These are phyloP conservation scores for Euclidia mi DNA, from an alignment of 2,888 invertebrate genomes.

Conservation along the genomic window DNA sequence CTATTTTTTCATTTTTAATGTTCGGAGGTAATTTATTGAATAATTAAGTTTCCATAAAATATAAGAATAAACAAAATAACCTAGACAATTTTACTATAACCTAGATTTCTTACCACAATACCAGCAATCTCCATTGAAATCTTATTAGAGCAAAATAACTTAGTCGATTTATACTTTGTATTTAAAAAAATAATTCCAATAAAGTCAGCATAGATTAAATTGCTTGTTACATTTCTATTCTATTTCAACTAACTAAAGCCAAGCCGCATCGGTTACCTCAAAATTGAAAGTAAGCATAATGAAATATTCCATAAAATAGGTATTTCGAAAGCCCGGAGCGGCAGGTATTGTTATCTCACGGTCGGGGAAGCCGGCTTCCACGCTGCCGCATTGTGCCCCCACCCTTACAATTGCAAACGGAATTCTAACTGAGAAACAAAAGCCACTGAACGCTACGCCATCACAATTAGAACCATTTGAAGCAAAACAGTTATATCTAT, in stretches of 20 bases:
- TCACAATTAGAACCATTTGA: conserved; percentile 57
- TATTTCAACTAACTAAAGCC: neutral
- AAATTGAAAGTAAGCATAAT: conserved; percentile 45
- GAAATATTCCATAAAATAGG: conserved; percentile 55
- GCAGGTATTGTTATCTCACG: conserved; percentile 56
- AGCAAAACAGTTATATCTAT: conserved; percentile 42
- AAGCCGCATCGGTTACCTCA: conserved; percentile 9
- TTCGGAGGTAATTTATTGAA: too few relatives aligned
- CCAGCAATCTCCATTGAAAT: too few relatives aligned
- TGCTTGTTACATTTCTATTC: neutral
- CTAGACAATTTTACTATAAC: too few relatives aligned
- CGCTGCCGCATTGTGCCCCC: conserved; percentile 52
- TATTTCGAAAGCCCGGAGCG: conserved; percentile 44
- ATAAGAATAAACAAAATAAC: too few relatives aligned
- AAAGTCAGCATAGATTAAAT: neutral
- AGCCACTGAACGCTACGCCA: conserved; percentile 51
- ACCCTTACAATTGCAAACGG: conserved; percentile 62
- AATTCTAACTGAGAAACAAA: conserved; percentile 63
- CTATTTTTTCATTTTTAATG: too few relatives aligned
- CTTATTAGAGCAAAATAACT: too few relatives aligned
- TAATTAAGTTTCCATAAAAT: too few relatives aligned
- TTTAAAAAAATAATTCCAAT: too few relatives aligned
- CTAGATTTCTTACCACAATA: too few relatives aligned
- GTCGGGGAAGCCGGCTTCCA: conserved; percentile 40
- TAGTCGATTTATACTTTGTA: too few relatives aligned